Percentiles rank a stretch among this genome's conserved stretches.
These are phyloP conservation scores for Odontesthes bonariensis DNA, from an alignment of 2,113 vertebrate species.

Conservation along the genomic window DNA sequence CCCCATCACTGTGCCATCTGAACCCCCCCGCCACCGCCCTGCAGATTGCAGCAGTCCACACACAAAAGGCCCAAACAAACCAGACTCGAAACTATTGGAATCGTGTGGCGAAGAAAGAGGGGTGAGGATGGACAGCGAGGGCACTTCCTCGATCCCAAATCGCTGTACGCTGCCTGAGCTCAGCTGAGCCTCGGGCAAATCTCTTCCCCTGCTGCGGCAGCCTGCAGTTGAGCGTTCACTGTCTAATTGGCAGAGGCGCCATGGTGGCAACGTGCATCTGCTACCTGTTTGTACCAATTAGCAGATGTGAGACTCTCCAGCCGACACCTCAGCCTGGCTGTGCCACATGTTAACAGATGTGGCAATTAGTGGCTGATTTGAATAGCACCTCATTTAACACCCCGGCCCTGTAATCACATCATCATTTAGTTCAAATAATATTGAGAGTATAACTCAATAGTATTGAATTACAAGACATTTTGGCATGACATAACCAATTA, in stretches of 20 bases:
- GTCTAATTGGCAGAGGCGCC: conserved; percentile 81
- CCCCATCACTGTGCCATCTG: conserved; percentile 40
- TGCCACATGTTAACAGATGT: conserved; percentile 88
- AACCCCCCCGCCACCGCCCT: conserved; percentile 27
- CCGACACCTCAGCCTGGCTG: conserved; percentile 81
- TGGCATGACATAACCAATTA: conserved; percentile 41
- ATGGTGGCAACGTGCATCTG: conserved; percentile 80
- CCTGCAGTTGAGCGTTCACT: conserved; percentile 66
- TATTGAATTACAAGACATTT: conserved; percentile 51
- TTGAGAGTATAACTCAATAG: conserved; percentile 50
- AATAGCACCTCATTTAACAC: conserved; percentile 90
- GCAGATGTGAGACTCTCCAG: conserved; percentile 82
- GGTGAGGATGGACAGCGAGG: conserved; percentile 9
- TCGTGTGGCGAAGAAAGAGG: conserved; percentile 7
- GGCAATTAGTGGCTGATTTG: conserved; percentile 91
- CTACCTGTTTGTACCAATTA: conserved; percentile 88
- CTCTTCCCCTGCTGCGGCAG: conserved; percentile 38
- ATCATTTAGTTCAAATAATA: conserved; percentile 70
- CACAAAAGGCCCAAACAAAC: conserved; percentile 23
- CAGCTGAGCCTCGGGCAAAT: conserved; percentile 57
- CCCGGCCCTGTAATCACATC: conserved; percentile 87
- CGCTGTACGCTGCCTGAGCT: conserved; percentile 45
- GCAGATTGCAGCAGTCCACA: conserved; percentile 42
- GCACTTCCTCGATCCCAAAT: conserved; percentile 36
- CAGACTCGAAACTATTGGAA: conserved; percentile 44